Evolutionary conservation across 1,140 invertebrate genomes (phyloP).

Genomic region (Cryptotermes secundus): DNA sequence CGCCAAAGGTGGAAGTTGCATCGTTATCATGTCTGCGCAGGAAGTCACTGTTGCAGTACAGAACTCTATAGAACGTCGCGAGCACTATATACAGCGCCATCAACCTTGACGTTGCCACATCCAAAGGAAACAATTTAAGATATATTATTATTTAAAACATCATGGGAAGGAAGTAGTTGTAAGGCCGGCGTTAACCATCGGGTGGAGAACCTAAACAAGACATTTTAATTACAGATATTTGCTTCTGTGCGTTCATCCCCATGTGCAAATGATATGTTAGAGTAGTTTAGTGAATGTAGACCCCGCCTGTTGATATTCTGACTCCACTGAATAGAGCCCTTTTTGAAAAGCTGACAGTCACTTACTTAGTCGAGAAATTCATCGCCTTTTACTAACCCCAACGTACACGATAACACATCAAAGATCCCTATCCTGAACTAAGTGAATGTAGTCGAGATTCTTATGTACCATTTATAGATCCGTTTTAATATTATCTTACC

Average conservation of each 20-base stretch:
- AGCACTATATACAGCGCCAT: not conserved
- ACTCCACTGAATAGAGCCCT: too few relatives aligned
- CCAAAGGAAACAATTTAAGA: not conserved
- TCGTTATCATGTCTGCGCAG: not conserved
- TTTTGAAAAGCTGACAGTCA: too few relatives aligned
- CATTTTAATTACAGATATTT: not conserved
- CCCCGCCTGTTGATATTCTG: too few relatives aligned
- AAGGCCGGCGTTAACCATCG: not conserved
- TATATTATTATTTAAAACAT: not conserved
- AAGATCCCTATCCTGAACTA: not conserved
- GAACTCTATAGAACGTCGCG: not conserved
- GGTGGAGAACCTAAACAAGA: not conserved
- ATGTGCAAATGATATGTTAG: too few relatives aligned
- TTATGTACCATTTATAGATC: too few relatives aligned
- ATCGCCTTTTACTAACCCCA: not conserved
- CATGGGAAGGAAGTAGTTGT: not conserved
- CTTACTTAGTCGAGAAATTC: too few relatives aligned
- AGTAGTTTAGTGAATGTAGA: too few relatives aligned
- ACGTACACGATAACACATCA: not conserved
- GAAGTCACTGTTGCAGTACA: not conserved
- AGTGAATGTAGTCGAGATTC: too few relatives aligned
- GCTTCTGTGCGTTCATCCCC: not conserved
- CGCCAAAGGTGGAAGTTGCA: not conserved
- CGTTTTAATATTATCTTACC: too few relatives aligned
- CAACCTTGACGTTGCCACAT: not conserved